Percentiles rank a stretch among this genome's conserved stretches.
Evolutionary conservation across 2,113 vertebrate species (phyloP).

Genomic region (Entelurus aequoreus): DNA sequence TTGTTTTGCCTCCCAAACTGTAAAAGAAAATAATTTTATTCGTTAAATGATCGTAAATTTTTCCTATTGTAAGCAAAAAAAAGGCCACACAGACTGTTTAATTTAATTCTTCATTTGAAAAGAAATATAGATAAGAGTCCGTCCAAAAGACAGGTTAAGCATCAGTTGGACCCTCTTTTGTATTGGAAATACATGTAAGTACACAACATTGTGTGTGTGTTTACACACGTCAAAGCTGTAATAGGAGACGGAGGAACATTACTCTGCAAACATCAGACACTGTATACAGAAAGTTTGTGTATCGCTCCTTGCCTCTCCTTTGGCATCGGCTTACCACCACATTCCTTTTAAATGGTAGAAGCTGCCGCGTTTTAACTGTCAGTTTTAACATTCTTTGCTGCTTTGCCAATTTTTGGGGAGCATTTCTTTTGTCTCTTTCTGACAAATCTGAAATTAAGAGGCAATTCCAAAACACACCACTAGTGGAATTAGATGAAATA

Average conservation of each 20-base stretch:
- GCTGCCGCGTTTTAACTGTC: conserved; percentile 3
- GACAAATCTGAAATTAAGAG: conserved; percentile 11
- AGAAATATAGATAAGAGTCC: conserved; percentile 39
- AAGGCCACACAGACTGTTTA: conserved; percentile 25
- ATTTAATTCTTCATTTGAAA: conserved; percentile 62
- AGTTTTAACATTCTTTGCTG: conserved; percentile 33
- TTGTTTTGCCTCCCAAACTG: too few relatives aligned
- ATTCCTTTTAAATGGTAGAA: conserved; percentile 17
- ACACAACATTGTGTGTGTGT: conserved; percentile 9
- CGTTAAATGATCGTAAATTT: too few relatives aligned
- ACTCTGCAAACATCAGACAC: conserved; percentile 21
- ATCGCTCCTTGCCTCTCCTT: conserved; percentile 21
- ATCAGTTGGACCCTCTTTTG: conserved; percentile 5
- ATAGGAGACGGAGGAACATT: conserved; percentile 12
- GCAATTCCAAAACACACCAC: conserved; percentile 33
- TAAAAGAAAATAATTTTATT: too few relatives aligned
- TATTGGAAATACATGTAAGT: conserved; percentile 3
- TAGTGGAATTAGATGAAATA: conserved; percentile 10
- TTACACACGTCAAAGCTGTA: conserved; percentile 22
- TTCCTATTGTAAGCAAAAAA: background rate
- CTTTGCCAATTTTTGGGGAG: conserved; percentile 9
- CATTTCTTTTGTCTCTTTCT: conserved; percentile 6
- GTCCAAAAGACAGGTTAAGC: conserved; percentile 32
- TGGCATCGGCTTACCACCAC: conserved; percentile 40
- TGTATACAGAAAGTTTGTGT: conserved; percentile 50